Evolutionary conservation across 2,888 invertebrate species (phyloP).

Genomic region (Mycalesis mineus): DNA sequence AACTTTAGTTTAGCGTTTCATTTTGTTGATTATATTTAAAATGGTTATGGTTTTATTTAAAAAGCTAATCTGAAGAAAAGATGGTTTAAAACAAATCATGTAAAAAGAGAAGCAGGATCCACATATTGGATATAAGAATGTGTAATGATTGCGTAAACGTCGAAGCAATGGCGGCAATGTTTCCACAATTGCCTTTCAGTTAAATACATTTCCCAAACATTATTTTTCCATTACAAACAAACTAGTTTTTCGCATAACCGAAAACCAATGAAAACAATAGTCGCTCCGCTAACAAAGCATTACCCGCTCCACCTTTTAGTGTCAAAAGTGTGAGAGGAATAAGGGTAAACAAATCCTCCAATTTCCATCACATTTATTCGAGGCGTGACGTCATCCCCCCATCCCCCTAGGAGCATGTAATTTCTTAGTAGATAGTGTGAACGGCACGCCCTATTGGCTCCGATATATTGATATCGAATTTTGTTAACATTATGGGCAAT

Average conservation of each 20-base stretch:
- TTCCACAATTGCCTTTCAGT: neutral
- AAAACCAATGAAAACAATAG: slow-evolving; percentile 47
- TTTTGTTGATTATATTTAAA: too few relatives aligned
- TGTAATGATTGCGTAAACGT: too few relatives aligned
- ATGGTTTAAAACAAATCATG: too few relatives aligned
- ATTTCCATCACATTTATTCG: slow-evolving; percentile 79
- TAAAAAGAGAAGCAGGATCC: too few relatives aligned
- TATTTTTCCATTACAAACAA: slow-evolving; percentile 23
- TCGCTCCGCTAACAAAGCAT: slow-evolving; percentile 37
- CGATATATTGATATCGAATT: slow-evolving; percentile 54
- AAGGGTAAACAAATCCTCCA: slow-evolving; percentile 80
- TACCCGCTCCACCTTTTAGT: slow-evolving; percentile 66
- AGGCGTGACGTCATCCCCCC: slow-evolving; percentile 49
- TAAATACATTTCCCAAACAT: slow-evolving; percentile 8
- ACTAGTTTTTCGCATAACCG: slow-evolving; percentile 14
- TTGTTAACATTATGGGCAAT: slow-evolving; percentile 51
- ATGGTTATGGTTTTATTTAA: too few relatives aligned
- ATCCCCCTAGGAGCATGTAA: slow-evolving; percentile 56
- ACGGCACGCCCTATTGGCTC: slow-evolving; percentile 63
- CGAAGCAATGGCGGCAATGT: neutral
- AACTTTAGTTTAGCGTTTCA: too few relatives aligned
- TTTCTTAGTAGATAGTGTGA: slow-evolving; percentile 74
- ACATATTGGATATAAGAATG: too few relatives aligned
- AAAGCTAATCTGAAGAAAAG: too few relatives aligned
- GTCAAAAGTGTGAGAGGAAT: slow-evolving; percentile 77